Base-by-base conservation (phyloP, 1,140 invertebrate species). In the Apis laboriosa region DNA sequence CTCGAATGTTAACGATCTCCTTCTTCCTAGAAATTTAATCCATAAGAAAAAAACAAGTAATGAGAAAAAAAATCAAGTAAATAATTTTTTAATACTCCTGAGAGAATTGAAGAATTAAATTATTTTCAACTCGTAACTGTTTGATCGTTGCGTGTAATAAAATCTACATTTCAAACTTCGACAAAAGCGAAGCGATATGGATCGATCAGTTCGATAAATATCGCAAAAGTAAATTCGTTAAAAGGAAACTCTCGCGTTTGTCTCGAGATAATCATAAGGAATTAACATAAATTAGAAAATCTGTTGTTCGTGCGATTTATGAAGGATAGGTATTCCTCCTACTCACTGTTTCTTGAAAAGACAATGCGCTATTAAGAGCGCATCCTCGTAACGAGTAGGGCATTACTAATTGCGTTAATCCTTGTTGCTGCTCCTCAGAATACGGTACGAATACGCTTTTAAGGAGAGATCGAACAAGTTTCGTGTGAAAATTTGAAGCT, bases 261-360 rank as follows among this genome's bases (percentile, higher is more conserved):
- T 19, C 51, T 11, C 28, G 19, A 13, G 58, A 80, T 64, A 72
- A 72, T 17, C 28, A 24, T 13, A 7, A 43, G 21, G 24, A 61
- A 77, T 81, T 60, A 77, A n/a, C 80, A 81, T 81, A 81, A 81
- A 81, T 81, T 81, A 81, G 80, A 81, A 81, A 81, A 81, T 77
- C 64, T 60, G 80, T 60, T 81, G 64, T 77, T 77, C 73, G 55
- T 43, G 55, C 58, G 68, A 81, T 77, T 67, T 81, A 81, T 81
- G 24, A 73, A 9, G 2, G 43, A 67, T 24, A 43, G 34, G 63
- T 60, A 60, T 53, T 28, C 63, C 55, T 55, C 9, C 49, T 28
- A 55, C 68, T 9, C 28, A 11, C 43, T 15, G 24, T 2, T 12
- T 53, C 64, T 60, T 13, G 7, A 51, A 51, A 60, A 76, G 56